phyloP scores from a whole-genome alignment of 1,140 invertebrate genomes.

The Procambarus clarkii region DNA sequence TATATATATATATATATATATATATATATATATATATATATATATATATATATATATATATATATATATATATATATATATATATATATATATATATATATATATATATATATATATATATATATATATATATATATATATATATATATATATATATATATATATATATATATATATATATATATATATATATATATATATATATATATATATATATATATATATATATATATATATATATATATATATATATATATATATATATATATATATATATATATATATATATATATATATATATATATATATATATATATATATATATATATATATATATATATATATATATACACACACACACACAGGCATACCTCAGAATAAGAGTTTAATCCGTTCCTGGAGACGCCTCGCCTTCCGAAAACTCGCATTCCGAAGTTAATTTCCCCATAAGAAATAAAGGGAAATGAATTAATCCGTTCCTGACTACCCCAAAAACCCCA shows the following conservation, averaged over 20 bases:
- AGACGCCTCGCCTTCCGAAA: too few species aligned
- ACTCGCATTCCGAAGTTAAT: too few species aligned
- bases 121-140: conserved; percentile 55
- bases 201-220: conserved; percentile 45
- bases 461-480: too few species aligned
- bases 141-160: conserved; percentile 52
- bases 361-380: not conserved
- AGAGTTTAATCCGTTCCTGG: too few species aligned
- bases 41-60: too few species aligned
- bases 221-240: conserved; percentile 48
- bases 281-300: conserved; percentile 48
- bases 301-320: conserved; percentile 44
- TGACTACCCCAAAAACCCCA: too few species aligned
- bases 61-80: too few species aligned
- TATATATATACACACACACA: not conserved
- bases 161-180: conserved; percentile 47
- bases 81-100: too few species aligned
- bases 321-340: conserved; percentile 5
- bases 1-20: too few species aligned
- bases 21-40: too few species aligned
- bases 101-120: conserved; percentile 55
- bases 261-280: conserved; percentile 48
- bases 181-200: conserved; percentile 47
- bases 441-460: too few species aligned
- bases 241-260: conserved; percentile 50